Base-by-base conservation (phyloP, 2,888 invertebrate species). In the Himalopsyche tibetana region DNA sequence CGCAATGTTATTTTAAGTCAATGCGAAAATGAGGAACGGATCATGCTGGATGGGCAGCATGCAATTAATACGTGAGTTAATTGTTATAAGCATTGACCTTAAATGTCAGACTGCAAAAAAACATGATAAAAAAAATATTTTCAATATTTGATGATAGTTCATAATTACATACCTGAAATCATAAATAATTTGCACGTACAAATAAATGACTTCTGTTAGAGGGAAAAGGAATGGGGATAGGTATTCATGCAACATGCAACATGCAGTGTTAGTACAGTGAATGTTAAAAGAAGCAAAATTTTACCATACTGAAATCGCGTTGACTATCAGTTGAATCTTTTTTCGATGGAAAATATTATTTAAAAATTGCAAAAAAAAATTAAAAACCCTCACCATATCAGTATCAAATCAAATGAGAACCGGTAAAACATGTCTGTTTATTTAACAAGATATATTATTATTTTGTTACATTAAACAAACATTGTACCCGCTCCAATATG, bases 161-260 rank as follows among this genome's bases (percentile, higher is more conserved):
- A 51, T 51, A 51, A 51, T 51, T 51, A n/a, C n/a, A n/a, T n/a
- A 15, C 51, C 51, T 51, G 51, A 74, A 74, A 74, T 19, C 19
- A 63, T 63, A 80, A 80, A 51, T 5, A 80, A 80, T 40, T 80
- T 51, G 51, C 45, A 74, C 38, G 36, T 36, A 63, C 63, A 15
- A 36, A 74, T 28, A 12, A 36, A 36, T 36, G 12, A 80, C 80
- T 80, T 80, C 80, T 42, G 28, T 19, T 0, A 28, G 45, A 38
- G 36, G 86, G 86, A 85, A 42, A 45, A 12, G 42, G 19, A 36
- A 55, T 6, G 38, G 28, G 83, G 81, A 83, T 8, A 80, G 69
- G 51, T 40, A 8, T 56, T 42, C 85, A 82, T 83, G 86, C 83
- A 86, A 55, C 86, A 85, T 85, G 85, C 85, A 69, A 51, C 82